These are phyloP conservation scores for Linnaemya vulpina DNA, from an alignment of 2,888 invertebrate genomes.

Conservation along the genomic window DNA sequence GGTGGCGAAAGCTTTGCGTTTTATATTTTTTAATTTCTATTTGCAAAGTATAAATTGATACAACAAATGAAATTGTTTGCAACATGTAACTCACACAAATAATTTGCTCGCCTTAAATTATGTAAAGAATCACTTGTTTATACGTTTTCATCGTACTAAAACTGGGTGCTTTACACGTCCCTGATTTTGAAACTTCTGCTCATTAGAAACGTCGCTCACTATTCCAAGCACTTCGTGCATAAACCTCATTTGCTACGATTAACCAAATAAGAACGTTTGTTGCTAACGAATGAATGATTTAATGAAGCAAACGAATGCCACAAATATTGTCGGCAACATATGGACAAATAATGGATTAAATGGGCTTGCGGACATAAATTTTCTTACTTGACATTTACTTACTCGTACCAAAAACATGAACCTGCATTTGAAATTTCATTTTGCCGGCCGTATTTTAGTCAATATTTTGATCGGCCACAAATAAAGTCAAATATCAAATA, in stretches of 20 bases:
- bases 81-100: neutral
- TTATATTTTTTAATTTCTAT: too few species aligned
- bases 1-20: too few species aligned
- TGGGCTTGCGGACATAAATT: constrained; percentile 19
- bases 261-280: constrained; percentile 53
- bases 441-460: constrained; percentile 36
- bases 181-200: constrained; percentile 30
- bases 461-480: constrained; percentile 71
- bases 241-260: constrained; percentile 64
- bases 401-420: constrained; percentile 33
- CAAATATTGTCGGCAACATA: constrained; percentile 75
- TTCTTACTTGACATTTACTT: constrained; percentile 41
- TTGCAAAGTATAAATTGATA: too few species aligned
- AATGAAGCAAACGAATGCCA: constrained; percentile 39
- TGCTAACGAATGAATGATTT: constrained; percentile 11
- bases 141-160: neutral
- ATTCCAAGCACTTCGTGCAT: constrained; percentile 56
- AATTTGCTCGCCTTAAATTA: neutral
- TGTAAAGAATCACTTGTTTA: neutral
- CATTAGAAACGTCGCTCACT: constrained; percentile 27
- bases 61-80: constrained; percentile 29
- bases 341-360: constrained; percentile 78
- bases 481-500: constrained; percentile 64
- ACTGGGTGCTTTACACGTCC: constrained; percentile 35
- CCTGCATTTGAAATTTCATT: constrained; percentile 12